Base-by-base conservation (phyloP, 2,888 invertebrate species). In the Achlya flavicornis region DNA sequence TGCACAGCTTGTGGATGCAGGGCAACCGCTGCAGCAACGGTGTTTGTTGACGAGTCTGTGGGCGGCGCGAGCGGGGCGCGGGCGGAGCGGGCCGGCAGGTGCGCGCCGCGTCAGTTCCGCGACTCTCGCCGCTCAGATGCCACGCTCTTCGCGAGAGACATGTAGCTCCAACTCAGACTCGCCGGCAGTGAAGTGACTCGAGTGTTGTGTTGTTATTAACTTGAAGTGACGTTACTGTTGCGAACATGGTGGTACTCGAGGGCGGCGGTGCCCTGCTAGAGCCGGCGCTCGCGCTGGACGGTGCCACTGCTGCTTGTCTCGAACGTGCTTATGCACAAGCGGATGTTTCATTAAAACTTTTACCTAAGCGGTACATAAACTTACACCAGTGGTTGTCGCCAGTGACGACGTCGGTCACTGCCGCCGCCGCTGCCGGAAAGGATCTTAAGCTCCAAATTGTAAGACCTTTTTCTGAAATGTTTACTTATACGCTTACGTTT, bases 321-420 rank as follows among this genome's bases (percentile, higher is more conserved):
- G 97, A 97, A 89, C 95, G 96, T 70, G 95, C 96, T 70, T 97
- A 97, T 91, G 96, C 97, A 83, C 97, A 97, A 90, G 96, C 96
- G 78, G 96, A 96, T 80, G 96, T 97, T 83, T 97, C 97, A 79
- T 95, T 97, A 89, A 98, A 98, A 96, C 96, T 98, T 95, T 95
- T 98, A 92, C 97, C 97, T 84, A 98, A 98, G 94, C 95, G 98
- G 84, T 98, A 97, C 92, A 97, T 98, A 89, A 97, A 97, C 94
- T 95, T 98, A 88, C 98, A 98, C 91, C 97, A 97, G 92, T 97
- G 97, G 97, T 94, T 98, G 86, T 97, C 97, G 85, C 98, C 98
- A 75, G 95, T 96, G 83, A 95, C 97, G 74, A 90, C 92, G 32
- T 90, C 93, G 57, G 88, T 91, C 68, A 90, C 93, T 61, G 89